Base-by-base conservation (phyloP, 2,797 vertebrate genomes). In the Anisognathus igniventris region DNA sequence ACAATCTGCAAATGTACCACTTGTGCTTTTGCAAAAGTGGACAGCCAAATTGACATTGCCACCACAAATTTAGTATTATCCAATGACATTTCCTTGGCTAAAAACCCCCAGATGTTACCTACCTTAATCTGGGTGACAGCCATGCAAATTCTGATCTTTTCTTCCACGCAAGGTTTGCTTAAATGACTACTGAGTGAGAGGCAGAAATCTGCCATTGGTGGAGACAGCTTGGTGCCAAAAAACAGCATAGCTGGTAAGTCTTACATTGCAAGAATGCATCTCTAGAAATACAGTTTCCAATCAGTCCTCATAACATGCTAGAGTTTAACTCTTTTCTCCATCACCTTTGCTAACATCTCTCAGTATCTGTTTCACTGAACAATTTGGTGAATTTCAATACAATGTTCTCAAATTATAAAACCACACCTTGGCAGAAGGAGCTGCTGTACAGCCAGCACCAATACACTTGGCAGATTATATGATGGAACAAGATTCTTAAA, bases 1-100 rank as follows among this genome's bases (percentile, higher is more conserved):
- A 93, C 80, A 93, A 96, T 96, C 93, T 96, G 89, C 92, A 95
- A 90, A 85, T 60, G 87, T 95, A 91, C 68, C 51, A 66, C 39
- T 61, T 0, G 24, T 90, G 86, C 79, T 89, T 94, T 54, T 80
- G 61, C 74, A 88, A 71, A 85, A 72, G 76, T 73, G 67, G 51
- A 64, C 53, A 73, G 39, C 68, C 48, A 76, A 23, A 28, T 23
- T 84, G 64, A 79, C 8, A 6, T 21, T 57, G 58, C 44, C n/a
- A 47, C 30, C 60, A 78, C 13, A 73, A 73, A 88, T 92, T 84
- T 88, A 28, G 70, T 20, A 25, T 50, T 58, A 30, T 37, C 66
- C 80, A 92, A 37, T 30, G 39, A 51, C 28, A 42, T 31, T 76
- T 78, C 83, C 85, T 65, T 54, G 81, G 54, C 71, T 88, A 51